Conservation (phyloP, 2,797 vertebrate species). For the Amazonetta brasiliensis region DNA sequence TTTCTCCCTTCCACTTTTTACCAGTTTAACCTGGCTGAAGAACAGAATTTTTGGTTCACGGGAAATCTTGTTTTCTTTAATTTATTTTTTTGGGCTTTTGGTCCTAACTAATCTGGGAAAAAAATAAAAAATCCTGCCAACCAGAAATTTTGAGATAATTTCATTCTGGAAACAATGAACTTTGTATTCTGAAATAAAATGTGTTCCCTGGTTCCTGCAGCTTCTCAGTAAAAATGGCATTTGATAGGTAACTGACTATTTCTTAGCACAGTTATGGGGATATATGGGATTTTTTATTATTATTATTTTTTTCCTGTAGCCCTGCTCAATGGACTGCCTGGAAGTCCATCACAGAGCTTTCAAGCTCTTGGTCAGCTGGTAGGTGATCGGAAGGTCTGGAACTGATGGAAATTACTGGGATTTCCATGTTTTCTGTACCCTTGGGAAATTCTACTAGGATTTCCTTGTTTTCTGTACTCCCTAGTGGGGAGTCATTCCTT, state of each 20-base stretch:
- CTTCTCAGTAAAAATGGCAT: slow-evolving; percentile 32
- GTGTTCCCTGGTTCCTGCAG: slow-evolving; percentile 1
- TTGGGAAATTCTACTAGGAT: neutral
- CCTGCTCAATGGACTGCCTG: neutral
- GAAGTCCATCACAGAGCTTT: neutral
- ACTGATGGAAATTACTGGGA: neutral
- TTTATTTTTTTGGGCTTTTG: neutral
- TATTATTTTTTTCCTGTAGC: neutral
- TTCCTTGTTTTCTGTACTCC: neutral
- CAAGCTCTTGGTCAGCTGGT: neutral
- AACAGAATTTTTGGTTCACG: neutral
- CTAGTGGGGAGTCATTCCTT: neutral
- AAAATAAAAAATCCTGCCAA: neutral
- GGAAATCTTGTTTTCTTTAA: neutral
- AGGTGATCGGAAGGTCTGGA: neutral
- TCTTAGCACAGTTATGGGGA: neutral
- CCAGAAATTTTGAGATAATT: neutral
- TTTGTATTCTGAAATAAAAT: slow-evolving; percentile 1
- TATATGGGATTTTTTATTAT: neutral
- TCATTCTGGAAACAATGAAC: neutral
- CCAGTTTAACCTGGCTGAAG: neutral
- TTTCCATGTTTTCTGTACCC: slow-evolving; percentile 15
- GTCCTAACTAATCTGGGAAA: slow-evolving; percentile 13
- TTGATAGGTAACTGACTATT: slow-evolving; percentile 49
- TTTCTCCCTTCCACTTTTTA: neutral